These are phyloP conservation scores for Artibeus lituratus DNA, from an alignment of 2,797 vertebrate genomes.

Conservation along the genomic window DNA sequence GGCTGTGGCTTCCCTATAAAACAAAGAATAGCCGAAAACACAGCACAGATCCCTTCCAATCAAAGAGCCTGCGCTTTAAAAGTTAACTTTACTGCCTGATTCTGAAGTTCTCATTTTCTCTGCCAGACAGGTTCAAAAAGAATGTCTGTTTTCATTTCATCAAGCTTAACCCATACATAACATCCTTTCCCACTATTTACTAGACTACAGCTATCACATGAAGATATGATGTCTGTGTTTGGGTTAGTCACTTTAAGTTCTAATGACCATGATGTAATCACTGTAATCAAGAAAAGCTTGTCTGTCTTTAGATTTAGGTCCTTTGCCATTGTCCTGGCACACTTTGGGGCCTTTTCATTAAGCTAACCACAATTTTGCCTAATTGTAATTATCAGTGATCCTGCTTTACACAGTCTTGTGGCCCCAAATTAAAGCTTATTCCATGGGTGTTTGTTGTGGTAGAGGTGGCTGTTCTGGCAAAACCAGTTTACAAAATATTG, in stretches of 20 bases:
- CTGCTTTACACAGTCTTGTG: constrained; percentile 65
- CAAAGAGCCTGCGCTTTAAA: constrained; percentile 87
- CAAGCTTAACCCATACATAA: constrained; percentile 86
- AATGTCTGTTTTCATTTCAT: constrained; percentile 91
- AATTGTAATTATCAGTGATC: constrained; percentile 79
- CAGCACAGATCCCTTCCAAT: constrained; percentile 85
- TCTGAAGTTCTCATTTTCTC: constrained; percentile 86
- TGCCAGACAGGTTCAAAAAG: constrained; percentile 91
- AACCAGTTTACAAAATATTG: constrained; percentile 77
- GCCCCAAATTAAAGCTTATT: constrained; percentile 73
- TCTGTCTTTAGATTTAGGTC: constrained; percentile 82
- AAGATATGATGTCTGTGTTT: constrained; percentile 93
- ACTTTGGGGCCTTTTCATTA: constrained; percentile 79
- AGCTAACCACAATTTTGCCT: constrained; percentile 82
- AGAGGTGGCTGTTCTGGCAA: constrained; percentile 62
- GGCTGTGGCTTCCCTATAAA: constrained; percentile 77
- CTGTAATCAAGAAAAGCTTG: constrained; percentile 84
- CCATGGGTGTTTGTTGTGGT: constrained; percentile 51
- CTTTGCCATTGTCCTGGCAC: constrained; percentile 77
- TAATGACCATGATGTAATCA: constrained; percentile 87
- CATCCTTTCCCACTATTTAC: constrained; percentile 87
- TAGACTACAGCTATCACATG: constrained; percentile 89
- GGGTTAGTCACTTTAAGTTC: constrained; percentile 84
- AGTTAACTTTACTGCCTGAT: constrained; percentile 87
- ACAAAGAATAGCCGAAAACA: constrained; percentile 81